A percentile compares a stretch with the other conserved stretches of the same genome.
Evolutionary conservation across 1,140 invertebrate genomes (phyloP).

Genomic region (Atta colombica): DNA sequence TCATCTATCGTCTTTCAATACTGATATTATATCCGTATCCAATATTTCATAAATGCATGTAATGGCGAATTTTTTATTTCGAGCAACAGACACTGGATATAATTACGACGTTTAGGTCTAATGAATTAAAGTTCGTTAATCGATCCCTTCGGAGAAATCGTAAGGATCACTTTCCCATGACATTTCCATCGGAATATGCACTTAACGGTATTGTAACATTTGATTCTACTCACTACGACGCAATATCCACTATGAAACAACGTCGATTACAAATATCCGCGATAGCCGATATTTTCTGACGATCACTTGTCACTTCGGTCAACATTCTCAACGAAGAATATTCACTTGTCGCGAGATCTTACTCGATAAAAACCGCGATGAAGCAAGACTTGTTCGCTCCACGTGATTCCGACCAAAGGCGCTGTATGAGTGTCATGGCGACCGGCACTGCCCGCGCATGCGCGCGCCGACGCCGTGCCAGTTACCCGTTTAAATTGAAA

Average conservation of each 20-base stretch:
- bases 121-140: neutral
- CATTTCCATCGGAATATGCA: neutral
- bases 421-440: neutral
- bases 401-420: too few species aligned
- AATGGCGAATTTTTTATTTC: neutral
- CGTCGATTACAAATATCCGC: neutral
- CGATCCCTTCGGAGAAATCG: neutral
- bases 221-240: neutral
- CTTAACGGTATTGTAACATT: neutral
- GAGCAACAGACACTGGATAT: neutral
- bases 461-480: too few species aligned
- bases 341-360: neutral
- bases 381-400: neutral
- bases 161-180: constrained; percentile 2
- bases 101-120: neutral
- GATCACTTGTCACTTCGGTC: neutral
- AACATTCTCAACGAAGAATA: neutral
- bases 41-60: neutral
- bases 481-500: neutral
- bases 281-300: neutral
- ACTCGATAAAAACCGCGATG: neutral
- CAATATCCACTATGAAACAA: neutral
- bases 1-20: neutral
- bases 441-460: neutral
- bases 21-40: neutral